These are phyloP conservation scores for Leontopithecus rosalia DNA, from an alignment of 2,797 vertebrate genomes.

Conservation along the genomic window DNA sequence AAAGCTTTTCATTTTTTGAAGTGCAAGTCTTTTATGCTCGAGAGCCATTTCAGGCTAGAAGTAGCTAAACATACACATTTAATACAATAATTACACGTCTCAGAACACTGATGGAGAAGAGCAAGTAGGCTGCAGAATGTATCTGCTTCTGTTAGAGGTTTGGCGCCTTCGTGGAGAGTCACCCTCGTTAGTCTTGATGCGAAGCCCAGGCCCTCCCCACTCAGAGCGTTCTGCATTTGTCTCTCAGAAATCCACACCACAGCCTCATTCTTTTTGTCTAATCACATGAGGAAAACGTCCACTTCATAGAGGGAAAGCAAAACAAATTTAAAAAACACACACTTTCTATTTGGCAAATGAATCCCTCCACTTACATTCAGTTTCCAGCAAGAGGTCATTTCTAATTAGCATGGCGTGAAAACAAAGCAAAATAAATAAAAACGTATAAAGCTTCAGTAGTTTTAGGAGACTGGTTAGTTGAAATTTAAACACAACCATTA, in stretches of 20 bases:
- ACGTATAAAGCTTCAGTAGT: not conserved
- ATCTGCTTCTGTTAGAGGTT: not conserved
- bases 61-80: not conserved
- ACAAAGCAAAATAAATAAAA: slow-evolving; percentile 9
- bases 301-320: not conserved
- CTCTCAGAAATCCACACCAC: rapidly evolving
- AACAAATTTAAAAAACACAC: not conserved
- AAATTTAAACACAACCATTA: not conserved
- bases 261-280: not conserved
- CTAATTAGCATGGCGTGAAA: not conserved
- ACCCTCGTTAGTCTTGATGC: not conserved
- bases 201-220: not conserved
- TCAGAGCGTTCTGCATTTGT: rapidly evolving
- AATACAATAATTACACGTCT: not conserved
- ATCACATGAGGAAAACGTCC: not conserved
- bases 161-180: not conserved
- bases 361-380: not conserved
- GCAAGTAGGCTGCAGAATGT: rapidly evolving
- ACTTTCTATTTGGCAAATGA: not conserved
- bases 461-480: not conserved
- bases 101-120: not conserved
- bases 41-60: not conserved
- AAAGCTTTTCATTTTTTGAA: not conserved
- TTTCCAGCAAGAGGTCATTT: slow-evolving; percentile 15
- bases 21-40: not conserved